Percentiles rank a stretch among this genome's conserved stretches.
These are phyloP conservation scores for Callosobruchus maculatus DNA, from an alignment of 2,888 invertebrate genomes.

Conservation along the genomic window DNA sequence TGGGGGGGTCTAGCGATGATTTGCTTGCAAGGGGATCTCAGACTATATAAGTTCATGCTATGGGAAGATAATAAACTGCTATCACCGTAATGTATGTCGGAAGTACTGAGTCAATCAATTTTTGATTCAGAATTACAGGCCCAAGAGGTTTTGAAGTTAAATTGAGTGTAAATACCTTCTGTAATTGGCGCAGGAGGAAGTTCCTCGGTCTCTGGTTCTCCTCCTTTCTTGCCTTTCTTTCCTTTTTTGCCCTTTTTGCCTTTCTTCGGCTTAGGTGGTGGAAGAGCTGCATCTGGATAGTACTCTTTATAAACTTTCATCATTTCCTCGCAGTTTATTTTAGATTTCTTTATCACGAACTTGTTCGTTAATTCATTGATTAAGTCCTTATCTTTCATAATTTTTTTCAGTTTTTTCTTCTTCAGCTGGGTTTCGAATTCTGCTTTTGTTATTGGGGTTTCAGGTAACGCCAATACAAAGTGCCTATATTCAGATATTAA, in stretches of 20 bases:
- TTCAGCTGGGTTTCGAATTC: conserved; percentile 38
- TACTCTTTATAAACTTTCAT: conserved; percentile 44
- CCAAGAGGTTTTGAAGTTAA: no score
- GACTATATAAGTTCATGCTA: no score
- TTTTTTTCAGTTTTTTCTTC: conserved; percentile 38
- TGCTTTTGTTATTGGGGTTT: conserved; percentile 34
- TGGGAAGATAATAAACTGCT: no score
- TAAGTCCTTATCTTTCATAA: conserved; percentile 39
- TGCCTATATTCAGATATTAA: no score
- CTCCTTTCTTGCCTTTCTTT: conserved; percentile 14
- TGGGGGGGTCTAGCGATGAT: no score
- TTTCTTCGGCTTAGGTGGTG: conserved; percentile 38
- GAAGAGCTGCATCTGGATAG: conserved; percentile 47
- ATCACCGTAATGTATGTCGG: no score
- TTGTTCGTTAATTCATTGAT: conserved; percentile 39
- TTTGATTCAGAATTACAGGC: no score
- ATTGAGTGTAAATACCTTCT: neutral
- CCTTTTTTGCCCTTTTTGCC: conserved; percentile 23
- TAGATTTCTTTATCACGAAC: conserved; percentile 42
- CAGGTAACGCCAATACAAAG: conserved; percentile 45
- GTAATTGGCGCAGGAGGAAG: neutral
- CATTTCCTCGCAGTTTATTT: conserved; percentile 42
- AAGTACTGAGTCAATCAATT: no score
- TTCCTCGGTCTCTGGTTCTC: conserved; percentile 1
- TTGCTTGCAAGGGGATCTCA: no score